Evolutionary conservation across 2,113 vertebrate genomes (phyloP).

Genomic region (Cardinalis cardinalis): DNA sequence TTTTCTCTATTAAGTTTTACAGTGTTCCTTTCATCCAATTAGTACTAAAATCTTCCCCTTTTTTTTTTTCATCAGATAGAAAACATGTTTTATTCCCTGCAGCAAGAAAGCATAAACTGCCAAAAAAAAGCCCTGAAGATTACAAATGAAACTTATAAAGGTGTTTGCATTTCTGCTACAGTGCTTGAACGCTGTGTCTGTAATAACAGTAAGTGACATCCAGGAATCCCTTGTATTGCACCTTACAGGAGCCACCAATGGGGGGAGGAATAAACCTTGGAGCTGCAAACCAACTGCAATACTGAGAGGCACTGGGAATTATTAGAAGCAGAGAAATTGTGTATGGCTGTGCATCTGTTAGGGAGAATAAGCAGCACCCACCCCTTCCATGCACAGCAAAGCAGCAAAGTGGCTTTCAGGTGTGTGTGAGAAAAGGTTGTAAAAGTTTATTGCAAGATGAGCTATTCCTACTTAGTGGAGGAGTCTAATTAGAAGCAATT

Average conservation of each 20-base stretch:
- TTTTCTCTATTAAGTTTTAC: conserved; percentile 27
- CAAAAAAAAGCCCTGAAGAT: not conserved
- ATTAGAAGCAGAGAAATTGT: not conserved
- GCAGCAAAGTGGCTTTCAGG: not conserved
- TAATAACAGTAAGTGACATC: not conserved
- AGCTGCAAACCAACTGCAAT: not conserved
- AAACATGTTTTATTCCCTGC: not conserved
- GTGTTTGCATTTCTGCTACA: not conserved
- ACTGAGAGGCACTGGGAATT: not conserved
- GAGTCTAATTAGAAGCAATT: not conserved
- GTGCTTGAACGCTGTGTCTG: not conserved
- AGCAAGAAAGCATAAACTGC: not conserved
- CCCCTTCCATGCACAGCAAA: accelerated
- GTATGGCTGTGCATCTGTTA: not conserved
- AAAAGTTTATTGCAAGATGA: not conserved
- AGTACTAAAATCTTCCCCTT: not conserved
- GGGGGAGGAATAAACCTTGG: not conserved
- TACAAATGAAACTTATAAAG: not conserved
- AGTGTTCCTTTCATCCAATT: conserved; percentile 44
- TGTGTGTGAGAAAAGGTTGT: not conserved
- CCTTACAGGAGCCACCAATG: not conserved
- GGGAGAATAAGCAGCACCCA: not conserved
- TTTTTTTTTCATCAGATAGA: not conserved
- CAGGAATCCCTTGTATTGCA: not conserved
- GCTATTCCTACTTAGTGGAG: not conserved